Base-by-base conservation (phyloP, 1,140 invertebrate genomes). In the Ditylenchus dipsaci region DNA sequence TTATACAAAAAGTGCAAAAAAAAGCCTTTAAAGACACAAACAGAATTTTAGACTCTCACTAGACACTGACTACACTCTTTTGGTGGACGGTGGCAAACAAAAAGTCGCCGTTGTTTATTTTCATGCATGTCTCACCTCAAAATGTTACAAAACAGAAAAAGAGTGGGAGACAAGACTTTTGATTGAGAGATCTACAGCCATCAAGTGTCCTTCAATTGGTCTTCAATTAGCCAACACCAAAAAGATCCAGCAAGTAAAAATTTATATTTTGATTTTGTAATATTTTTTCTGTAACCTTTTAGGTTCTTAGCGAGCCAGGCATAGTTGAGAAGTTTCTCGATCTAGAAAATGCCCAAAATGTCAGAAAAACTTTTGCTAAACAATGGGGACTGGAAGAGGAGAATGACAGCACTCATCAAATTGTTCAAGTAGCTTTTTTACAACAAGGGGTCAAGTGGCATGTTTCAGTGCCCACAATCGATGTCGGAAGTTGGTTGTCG, bases 151-250 rank as follows among this genome's bases (percentile, higher is more conserved):
- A 66, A 66, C n/a, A 88, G 90, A 0, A 85, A 93, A 53, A 86
- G 94, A n/a, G n/a, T n/a, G n/a, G n/a, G n/a, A n/a, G n/a, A n/a
- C n/a, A n/a, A n/a, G n/a, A n/a, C n/a, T n/a, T 13, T 77, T 89
- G 45, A 90, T 97, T 57, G 95, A 98, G 85, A 86, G 89, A 76
- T 93, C 90, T 8, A 84, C 82, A 49, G 92, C 57, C 57, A 30
- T 97, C 73, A 98, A 98, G 85, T 95, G 91, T 83, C 95, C 95
- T 1, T 91, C 91, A 27, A 91, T 96, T 72, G 90, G 92, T 15
- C 86, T 86, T 29, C 88, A 89, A 69, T 76, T 89, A 59, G 86
- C 87, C 26, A 88, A 88, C 11, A 86, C 84, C 26, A 89, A 88
- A 75, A 88, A 88, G 73, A 83, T 88, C 19, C 84, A 85, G 69